phyloP scores from a whole-genome alignment of 37 sponge, comb jelly and placozoan species.

The Cliona cf. orientalis region DNA sequence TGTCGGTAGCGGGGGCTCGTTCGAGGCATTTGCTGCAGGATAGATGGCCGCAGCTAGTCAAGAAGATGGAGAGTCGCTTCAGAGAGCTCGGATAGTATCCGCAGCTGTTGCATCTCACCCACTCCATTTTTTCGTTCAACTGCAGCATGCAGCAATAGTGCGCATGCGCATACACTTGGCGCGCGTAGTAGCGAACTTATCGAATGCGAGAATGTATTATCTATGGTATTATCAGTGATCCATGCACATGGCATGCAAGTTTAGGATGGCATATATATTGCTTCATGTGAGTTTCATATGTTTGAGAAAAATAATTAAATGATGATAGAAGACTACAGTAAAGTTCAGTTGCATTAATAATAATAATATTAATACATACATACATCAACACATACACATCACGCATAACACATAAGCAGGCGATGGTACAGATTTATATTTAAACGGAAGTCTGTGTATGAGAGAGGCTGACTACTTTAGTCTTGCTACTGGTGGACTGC shows the following conservation, averaged over 20 bases:
- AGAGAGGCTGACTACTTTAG: background rate
- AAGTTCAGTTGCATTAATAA: no score
- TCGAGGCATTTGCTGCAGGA: background rate
- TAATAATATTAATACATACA: background rate
- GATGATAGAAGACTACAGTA: no score
- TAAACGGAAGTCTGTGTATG: constrained; percentile 46
- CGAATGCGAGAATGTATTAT: no score
- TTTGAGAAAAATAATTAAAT: no score
- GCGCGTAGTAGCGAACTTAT: no score
- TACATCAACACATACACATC: background rate
- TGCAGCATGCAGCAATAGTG: no score
- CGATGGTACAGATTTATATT: background rate
- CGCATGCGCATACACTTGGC: no score
- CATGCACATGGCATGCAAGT: no score
- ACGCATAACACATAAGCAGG: no score
- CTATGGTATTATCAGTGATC: no score
- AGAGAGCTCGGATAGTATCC: background rate
- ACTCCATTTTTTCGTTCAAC: background rate
- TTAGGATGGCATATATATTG: no score
- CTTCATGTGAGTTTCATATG: no score
- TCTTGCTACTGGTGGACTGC: background rate
- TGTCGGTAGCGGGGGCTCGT: background rate
- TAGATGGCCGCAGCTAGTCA: constrained; percentile 8
- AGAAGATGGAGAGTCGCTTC: background rate
- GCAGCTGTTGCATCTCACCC: background rate